Evolutionary conservation across 2,113 vertebrate species (phyloP).

Genomic region (Microcebus jonahi): DNA sequence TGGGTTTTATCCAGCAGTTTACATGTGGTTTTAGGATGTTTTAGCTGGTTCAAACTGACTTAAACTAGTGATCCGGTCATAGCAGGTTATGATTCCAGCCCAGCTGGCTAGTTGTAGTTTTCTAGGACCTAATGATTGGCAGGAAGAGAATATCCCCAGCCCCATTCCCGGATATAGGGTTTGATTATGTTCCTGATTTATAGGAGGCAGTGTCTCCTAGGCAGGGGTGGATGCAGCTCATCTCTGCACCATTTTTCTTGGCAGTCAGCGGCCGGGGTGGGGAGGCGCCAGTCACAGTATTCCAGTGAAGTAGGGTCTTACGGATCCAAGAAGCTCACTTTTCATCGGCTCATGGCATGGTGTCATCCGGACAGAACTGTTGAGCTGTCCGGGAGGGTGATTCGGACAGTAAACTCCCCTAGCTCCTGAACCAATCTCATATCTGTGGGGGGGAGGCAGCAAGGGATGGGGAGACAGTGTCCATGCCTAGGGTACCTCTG

Average conservation of each 20-base stretch:
- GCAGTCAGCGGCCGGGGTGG: not conserved
- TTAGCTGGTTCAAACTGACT: not conserved
- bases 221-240: rapidly evolving
- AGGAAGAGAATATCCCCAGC: not conserved
- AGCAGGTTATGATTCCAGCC: not conserved
- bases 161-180: no score
- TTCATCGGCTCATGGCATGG: no score
- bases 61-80: not conserved
- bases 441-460: not conserved
- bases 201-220: not conserved
- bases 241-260: not conserved
- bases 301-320: not conserved
- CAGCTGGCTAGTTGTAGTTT: not conserved
- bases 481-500: no score
- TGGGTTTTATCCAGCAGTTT: not conserved
- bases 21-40: not conserved
- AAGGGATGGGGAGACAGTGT: no score
- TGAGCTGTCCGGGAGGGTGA: not conserved
- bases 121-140: not conserved
- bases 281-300: not conserved
- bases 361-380: not conserved
- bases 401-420: not conserved
- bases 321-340: not conserved
- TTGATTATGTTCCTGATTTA: not conserved
- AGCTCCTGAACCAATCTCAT: not conserved